phyloP scores from a whole-genome alignment of 2,113 vertebrate species.

The Platycercus adscitus region DNA sequence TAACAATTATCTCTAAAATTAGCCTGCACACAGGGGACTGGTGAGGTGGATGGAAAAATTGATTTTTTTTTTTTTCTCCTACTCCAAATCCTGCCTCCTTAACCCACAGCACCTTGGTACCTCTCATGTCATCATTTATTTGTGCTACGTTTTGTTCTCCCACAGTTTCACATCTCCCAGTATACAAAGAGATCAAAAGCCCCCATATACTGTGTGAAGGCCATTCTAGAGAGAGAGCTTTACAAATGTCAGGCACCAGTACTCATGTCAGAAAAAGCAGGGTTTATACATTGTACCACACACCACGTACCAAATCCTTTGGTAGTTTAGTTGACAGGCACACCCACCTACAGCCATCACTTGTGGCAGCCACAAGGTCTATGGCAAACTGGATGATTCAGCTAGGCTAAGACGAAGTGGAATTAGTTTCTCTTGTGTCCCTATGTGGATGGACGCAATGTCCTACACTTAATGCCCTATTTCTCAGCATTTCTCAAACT shows the following conservation, averaged over 20 bases:
- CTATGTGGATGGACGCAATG: neutral
- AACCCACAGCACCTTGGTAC: neutral
- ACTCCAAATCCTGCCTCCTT: neutral
- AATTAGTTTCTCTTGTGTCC: neutral
- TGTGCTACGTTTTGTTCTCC: neutral
- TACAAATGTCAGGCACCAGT: neutral
- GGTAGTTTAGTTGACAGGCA: neutral
- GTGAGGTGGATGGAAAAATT: neutral
- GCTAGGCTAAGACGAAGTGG: too few relatives aligned
- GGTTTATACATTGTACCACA: too few relatives aligned
- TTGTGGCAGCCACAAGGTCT: neutral
- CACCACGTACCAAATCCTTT: rapidly evolving
- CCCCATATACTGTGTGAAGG: neutral
- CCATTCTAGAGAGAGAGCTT: neutral
- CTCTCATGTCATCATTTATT: neutral
- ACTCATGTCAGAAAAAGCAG: neutral
- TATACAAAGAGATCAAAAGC: neutral
- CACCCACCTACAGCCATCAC: too few relatives aligned
- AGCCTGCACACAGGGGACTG: neutral
- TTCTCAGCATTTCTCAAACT: neutral
- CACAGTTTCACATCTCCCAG: neutral
- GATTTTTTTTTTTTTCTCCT: neutral
- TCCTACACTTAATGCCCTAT: neutral
- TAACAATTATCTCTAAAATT: conserved; percentile 6
- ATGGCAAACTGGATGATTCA: neutral